Evolutionary conservation across 1,140 invertebrate species (phyloP), one percentile per base, ranked within the genome.

Genomic region (Micrasema longulum): DNA sequence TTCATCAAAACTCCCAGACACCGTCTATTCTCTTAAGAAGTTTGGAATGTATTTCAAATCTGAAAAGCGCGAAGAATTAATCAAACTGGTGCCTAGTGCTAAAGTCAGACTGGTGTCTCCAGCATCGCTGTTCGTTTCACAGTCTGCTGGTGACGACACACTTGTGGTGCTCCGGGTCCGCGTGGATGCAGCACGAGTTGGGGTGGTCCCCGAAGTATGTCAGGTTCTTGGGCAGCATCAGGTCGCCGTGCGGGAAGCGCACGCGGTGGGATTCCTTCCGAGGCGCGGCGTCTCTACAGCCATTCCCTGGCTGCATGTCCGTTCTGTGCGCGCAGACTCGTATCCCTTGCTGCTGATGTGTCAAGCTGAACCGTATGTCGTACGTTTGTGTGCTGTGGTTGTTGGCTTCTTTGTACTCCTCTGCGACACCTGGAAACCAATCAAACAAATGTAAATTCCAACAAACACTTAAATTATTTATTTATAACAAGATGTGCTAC

Each of bases 341-440:
- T 12, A 10, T 53, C 16, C 60, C 60, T 41, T 18, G 55, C 57
- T 65, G 57, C 41, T 72, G 69, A 45, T 48, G 55, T 10, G 62
- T 71, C 43, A 76, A 43, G 43, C 71, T 74, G 75, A 57, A 76
- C 38, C 72, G 57, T 45, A 69, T 76, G 66, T 74, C 75, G 75
- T 71, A 76, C 57, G 75, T 76, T 38, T 73, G 71, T 35, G 75
- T 76, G 60, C 69, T 76, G 60, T 60, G 71, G 69, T 73, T 76
- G 75, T 76, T 76, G 53, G 48, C 69, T 23, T 74, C 75, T 73
- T 72, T 71, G 72, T 66, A 74, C 14, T 76, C 75, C 50, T 76
- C 75, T 9, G 64, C 75, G 71, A 64, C 72, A 60, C 75, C 75
- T 76, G 72, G 10, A 35, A 66, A n/a, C 10, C 36, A 18, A 3